A percentile compares a stretch with the other conserved stretches of the same genome.
phyloP scores from a whole-genome alignment of 2,113 vertebrate genomes.

The Elaphurus davidianus region DNA sequence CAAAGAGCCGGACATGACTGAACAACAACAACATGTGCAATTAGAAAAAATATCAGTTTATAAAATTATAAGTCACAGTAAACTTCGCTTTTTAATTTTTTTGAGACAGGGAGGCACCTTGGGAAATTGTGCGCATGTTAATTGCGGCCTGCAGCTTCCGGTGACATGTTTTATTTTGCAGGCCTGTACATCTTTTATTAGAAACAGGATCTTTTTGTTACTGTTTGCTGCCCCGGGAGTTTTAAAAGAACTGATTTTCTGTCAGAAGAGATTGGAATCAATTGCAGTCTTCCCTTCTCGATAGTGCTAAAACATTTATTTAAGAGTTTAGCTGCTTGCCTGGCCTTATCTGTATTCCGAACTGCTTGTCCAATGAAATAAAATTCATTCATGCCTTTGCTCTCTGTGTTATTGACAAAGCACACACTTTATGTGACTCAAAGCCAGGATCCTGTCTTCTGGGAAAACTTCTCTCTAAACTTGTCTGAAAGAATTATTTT shows the following conservation, averaged over 20 bases:
- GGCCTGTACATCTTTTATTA: constrained; percentile 80
- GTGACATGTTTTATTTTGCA: constrained; percentile 75
- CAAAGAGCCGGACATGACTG: not conserved
- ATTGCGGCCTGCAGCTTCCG: constrained; percentile 65
- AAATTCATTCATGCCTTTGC: constrained; percentile 87
- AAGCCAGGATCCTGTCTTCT: constrained; percentile 83
- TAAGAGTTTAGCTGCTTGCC: constrained; percentile 89
- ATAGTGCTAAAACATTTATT: constrained; percentile 90
- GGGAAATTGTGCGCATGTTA: constrained; percentile 65
- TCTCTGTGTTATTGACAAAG: constrained; percentile 89
- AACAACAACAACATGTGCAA: not conserved
- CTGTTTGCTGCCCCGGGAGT: constrained; percentile 83
- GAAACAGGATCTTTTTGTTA: constrained; percentile 77
- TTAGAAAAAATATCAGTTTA: not conserved
- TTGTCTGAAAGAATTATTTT: constrained; percentile 84
- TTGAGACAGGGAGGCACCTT: not conserved
- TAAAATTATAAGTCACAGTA: not conserved
- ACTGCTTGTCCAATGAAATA: constrained; percentile 90
- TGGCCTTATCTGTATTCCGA: constrained; percentile 89
- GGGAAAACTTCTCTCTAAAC: constrained; percentile 86
- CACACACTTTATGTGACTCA: constrained; percentile 86
- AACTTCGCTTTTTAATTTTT: not conserved
- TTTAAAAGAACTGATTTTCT: constrained; percentile 94
- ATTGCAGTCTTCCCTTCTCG: constrained; percentile 83
- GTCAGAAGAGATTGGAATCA: constrained; percentile 91